phyloP scores from a whole-genome alignment of 2,797 vertebrate species.

The Stomatorhinus walkeri region DNA sequence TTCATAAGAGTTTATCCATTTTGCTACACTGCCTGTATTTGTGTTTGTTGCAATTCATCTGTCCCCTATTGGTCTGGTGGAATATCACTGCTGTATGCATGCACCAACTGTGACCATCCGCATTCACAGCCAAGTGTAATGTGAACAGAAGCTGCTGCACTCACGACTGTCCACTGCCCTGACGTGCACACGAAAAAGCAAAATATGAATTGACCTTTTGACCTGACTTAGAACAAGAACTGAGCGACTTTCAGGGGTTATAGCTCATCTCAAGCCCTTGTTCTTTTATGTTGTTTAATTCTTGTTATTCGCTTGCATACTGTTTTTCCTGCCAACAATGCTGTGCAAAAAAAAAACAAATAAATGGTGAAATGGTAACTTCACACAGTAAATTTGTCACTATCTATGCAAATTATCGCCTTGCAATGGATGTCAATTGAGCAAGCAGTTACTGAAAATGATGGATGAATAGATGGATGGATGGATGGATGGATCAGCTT shows the following conservation, averaged over 20 bases:
- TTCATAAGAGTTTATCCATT: not conserved
- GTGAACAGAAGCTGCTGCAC: not conserved
- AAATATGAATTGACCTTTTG: not conserved
- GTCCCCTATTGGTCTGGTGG: not conserved
- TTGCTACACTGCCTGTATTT: not conserved
- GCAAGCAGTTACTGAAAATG: not conserved
- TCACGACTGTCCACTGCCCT: not conserved
- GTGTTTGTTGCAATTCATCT: not conserved
- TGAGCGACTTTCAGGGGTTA: not conserved
- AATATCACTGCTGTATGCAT: not conserved
- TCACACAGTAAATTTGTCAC: not conserved
- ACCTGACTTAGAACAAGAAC: not conserved
- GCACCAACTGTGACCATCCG: not conserved
- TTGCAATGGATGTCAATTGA: not conserved
- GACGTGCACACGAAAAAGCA: not conserved
- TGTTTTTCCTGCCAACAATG: not conserved
- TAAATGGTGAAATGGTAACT: not conserved
- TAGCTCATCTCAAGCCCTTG: not conserved
- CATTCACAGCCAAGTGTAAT: not conserved
- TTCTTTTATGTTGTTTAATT: not conserved
- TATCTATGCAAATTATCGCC: not conserved
- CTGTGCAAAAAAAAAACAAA: not conserved
- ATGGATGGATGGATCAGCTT: not conserved
- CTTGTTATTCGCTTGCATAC: not conserved
- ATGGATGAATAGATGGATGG: not conserved